Base-by-base conservation (phyloP, 2,888 invertebrate species). In the Saturnia japonica region DNA sequence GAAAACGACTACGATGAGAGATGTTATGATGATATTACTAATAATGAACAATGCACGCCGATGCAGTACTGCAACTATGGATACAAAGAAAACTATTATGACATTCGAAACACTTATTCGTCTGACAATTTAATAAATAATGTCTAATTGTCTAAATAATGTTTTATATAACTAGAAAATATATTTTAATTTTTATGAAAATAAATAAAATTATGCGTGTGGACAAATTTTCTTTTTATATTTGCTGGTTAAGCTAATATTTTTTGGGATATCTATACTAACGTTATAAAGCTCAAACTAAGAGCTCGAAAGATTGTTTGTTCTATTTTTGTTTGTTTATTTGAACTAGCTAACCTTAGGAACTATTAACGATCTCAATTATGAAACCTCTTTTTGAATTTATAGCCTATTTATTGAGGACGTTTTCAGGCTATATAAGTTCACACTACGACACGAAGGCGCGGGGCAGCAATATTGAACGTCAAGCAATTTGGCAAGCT, bases 1-100 rank as follows among this genome's bases (percentile, higher is more conserved):
- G 93, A 94, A 69, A 90, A 88, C 71, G 94, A 93, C 19, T 93
- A 91, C 72, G 91, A 91, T 42, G 91, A 92, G 34, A 80, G 88
- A 77, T 81, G 83, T 67, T 91, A 89, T 75, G 91, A 91, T 12
- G 91, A 91, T 9, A 78, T 75, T 69, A 72, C 78, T 12, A 76
- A 84, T 72, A 88, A 84, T 73, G 88, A 90, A 72, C 73, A 83
- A 4, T 85, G 85, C 68, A 77, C 82, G 9, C 80, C 85, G 14
- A 80, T 85, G 78, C 91, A 93, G 72, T 93, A 90, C 76, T 89
- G 88, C 75, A 88, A 90, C 72, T 93, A 91, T 67, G 88, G 88
- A 1, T 93, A 91, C 70, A 94, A 91, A 72, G 91, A 93, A 68
- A 88, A 86, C 74, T 93, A 91, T 75, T 93, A 90, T 75, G 89